Evolutionary conservation across 1,140 invertebrate species (phyloP), one percentile per base, ranked within the genome.

Genomic region (Liolophura sinensis): DNA sequence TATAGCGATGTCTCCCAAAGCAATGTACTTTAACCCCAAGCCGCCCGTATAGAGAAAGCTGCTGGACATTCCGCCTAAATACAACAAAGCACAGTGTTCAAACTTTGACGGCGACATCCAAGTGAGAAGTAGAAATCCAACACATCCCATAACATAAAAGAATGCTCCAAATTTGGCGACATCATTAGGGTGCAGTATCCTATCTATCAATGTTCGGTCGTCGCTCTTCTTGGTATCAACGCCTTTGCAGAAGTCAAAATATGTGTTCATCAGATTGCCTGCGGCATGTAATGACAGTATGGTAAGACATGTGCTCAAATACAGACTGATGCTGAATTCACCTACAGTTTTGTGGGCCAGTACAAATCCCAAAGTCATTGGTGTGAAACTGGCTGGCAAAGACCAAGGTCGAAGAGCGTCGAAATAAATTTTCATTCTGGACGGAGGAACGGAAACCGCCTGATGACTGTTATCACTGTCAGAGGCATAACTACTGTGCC

Each of bases 181-280:
- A 87, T 95, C 93, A 82, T 93, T 91, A 65, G 92, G 91, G 11
- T 88, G 90, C 57, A 97, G 87, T 72, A 96, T 90, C 72, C 93
- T 90, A 86, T 97, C 95, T 14, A 97, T 95, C 60, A 97, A 84
- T 70, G 93, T 97, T 77, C 94, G 88, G 80, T 98, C 95, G 84
- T 97, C 94, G 68, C 85, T 89, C 61, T 93, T 81, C 61, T 86
- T 89, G 78, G 91, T 93, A 78, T 97, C 95, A 54, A 97, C 94
- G 40, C 95, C 95, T 86, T 94, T 93, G 11, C 93, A 89, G 81
- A 93, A 98, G 85, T 97, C 95, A 81, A 91, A 97, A 82, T 97
- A 97, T 0, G 95, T 97, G 80, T 98, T 97, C 0, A 98, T 95
- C n/a, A 97, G 90, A 85, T 97, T 97, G 48, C 95, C 95, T 62